Base-by-base conservation (phyloP, 2,797 vertebrate genomes). In the Botia kubotai region DNA sequence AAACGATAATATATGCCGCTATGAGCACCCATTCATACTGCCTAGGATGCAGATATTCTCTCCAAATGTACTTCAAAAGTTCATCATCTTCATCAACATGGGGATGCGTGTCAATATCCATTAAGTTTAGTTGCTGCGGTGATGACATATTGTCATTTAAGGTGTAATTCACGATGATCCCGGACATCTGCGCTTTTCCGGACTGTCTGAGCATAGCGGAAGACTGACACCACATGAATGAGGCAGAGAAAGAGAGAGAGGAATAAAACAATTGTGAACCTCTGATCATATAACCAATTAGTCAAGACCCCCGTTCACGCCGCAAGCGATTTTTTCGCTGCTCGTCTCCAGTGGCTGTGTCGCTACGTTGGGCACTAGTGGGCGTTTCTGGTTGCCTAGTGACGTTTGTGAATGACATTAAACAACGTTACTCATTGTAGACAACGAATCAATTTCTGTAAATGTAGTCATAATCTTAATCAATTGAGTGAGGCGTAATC, bases 1-100 rank as follows among this genome's bases (percentile, higher is more conserved):
- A 99, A 1, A 99, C 97, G 36, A 97, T 84, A 77, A 98, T 96
- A 87, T 99, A 99, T 69, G 95, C 97, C 12, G 93, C 95, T 26
- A 99, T 98, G 50, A 98, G 93, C 21, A 96, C 96, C 98, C 97
- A 99, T 88, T 98, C 97, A 46, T 98, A 99, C 84, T 97, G 95
- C 80, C 97, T 98, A 2, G 98, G 98, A 80, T 96, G 96, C 23
- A 98, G 89, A 88, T 98, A 99, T 83, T 98, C 97, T 76, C 90
- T 95, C 98, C 98, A 98, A 83, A 98, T 96, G 91, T 97, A 98
- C 68, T 90, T 93, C 73, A 98, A 91, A 94, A 99, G 97, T 91
- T 97, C 96, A 3, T 98, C 97, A 80, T 98, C 97, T 55, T 97
- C 96, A 78, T 97, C 95, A n/a, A 91, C 71, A 4, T 90, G 86